A percentile compares a stretch with the other conserved stretches of the same genome.
phyloP scores from a whole-genome alignment of 2,113 vertebrate genomes.

The Heptranchias perlo region DNA sequence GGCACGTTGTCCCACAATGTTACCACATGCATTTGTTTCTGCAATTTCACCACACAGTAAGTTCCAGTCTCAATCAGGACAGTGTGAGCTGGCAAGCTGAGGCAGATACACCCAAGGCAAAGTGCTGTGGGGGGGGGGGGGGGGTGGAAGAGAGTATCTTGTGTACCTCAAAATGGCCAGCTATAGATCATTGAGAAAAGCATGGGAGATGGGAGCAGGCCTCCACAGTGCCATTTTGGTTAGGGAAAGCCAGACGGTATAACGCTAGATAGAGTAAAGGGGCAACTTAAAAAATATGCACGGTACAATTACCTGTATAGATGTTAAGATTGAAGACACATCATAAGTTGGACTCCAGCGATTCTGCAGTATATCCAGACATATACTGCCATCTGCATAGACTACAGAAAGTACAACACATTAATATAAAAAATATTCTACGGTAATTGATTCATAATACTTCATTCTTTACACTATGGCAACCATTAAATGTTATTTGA shows the following conservation, averaged over 20 bases:
- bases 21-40: constrained; percentile 7
- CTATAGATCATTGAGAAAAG: not conserved
- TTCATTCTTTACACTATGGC: not conserved
- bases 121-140: not conserved
- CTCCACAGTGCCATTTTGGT: not conserved
- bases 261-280: not conserved
- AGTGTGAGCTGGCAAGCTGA: not conserved
- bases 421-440: not conserved
- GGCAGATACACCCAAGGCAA: not conserved
- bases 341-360: constrained; percentile 99
- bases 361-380: constrained; percentile 99
- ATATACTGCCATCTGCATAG: constrained; percentile 99
- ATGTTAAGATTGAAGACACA: constrained; percentile 98
- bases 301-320: constrained; percentile 80
- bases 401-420: constrained; percentile 58
- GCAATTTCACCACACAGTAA: not conserved
- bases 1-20: not conserved
- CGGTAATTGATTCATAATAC: not conserved
- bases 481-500: not conserved
- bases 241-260: not conserved
- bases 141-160: not conserved
- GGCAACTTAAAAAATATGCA: not conserved
- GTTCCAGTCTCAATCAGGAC: not conserved
- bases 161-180: not conserved
- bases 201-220: not conserved